phyloP scores from a whole-genome alignment of 2,888 invertebrate genomes.

The Calameuta pallipes region DNA sequence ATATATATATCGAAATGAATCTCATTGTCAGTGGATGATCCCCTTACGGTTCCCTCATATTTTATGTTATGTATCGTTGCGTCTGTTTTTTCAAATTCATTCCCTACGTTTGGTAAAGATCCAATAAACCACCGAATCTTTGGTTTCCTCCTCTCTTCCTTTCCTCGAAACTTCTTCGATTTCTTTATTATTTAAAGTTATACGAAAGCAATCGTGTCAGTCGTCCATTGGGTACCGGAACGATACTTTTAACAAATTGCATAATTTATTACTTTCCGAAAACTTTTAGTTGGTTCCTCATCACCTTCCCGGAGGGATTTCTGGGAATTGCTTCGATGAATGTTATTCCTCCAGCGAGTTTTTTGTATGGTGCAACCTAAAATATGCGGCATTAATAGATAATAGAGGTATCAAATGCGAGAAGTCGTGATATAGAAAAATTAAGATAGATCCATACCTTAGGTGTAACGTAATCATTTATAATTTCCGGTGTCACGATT shows the following conservation, averaged over 20 bases:
- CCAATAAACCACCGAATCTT: too few relatives aligned
- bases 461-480: conserved; percentile 71
- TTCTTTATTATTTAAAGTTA: not conserved
- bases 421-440: not conserved
- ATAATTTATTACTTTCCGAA: conserved; percentile 16
- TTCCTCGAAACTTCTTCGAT: too few relatives aligned
- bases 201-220: not conserved
- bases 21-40: conserved; percentile 29
- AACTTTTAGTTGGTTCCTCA: conserved; percentile 76
- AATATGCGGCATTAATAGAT: not conserved
- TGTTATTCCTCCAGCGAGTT: conserved; percentile 76
- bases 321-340: conserved; percentile 79
- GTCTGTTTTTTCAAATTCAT: too few relatives aligned
- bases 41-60: too few relatives aligned
- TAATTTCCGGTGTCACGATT: conserved; percentile 70
- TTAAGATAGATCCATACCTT: conserved; percentile 56
- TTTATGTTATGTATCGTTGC: too few relatives aligned
- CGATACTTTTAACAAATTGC: not conserved
- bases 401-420: too few relatives aligned
- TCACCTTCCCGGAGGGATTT: conserved; percentile 81
- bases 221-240: not conserved
- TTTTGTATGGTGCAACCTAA: conserved; percentile 77
- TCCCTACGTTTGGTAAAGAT: too few relatives aligned
- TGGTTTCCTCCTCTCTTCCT: too few relatives aligned
- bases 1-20: conserved; percentile 54